Evolutionary conservation across 92 coral and sea anemone genomes (phyloP), one percentile per base, ranked within the genome.

Genomic region (Bergia puertoricense): DNA sequence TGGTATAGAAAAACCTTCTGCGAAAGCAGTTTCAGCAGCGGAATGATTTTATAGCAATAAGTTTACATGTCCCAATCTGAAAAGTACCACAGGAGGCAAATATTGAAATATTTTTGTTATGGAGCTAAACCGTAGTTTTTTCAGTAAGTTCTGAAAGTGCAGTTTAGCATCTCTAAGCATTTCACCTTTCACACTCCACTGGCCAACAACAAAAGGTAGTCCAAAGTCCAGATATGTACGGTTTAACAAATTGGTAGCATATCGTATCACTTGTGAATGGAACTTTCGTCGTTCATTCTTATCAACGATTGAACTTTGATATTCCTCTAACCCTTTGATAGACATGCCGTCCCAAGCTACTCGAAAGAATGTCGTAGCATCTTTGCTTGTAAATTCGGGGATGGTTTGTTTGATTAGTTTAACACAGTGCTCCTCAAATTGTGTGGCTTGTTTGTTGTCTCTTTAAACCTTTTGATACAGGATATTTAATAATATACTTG

Each of bases 381-480:
- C 18, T 13, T 22, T 22, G 1, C 5, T 37, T 30, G 77, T 3
- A 2, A 13, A 14, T 74, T 74, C 77, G 43, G 46, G 77, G 77
- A 74, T 37, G 77, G 45, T 39, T 74, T 74, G 77, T 39, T 74
- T 38, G 77, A 74, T 39, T 3, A 74, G 46, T 74, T 74, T 10
- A 42, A 74, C 38, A 74, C 77, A 39, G 77, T 38, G 77, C 20
- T 74, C 77, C 77, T 74, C 77, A 39, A 39, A 73, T 41, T 73
- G 77, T 37, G 43, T 73, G 18, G 77, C 77, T 38, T 37, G 77
- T 36, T 73, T 16, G 16, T 73, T 37, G 44, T 73, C 77, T 73
- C 77, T 41, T 43, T 7, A 4, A 13, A 73, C 7, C 36, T 11
- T 5, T 36, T 6, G 45, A 41, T 73, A 73, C 41, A 73, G 43